Evolutionary conservation across 2,797 vertebrate genomes (phyloP), one percentile per base, ranked within the genome.

Genomic region (Setipinna tenuifilis): DNA sequence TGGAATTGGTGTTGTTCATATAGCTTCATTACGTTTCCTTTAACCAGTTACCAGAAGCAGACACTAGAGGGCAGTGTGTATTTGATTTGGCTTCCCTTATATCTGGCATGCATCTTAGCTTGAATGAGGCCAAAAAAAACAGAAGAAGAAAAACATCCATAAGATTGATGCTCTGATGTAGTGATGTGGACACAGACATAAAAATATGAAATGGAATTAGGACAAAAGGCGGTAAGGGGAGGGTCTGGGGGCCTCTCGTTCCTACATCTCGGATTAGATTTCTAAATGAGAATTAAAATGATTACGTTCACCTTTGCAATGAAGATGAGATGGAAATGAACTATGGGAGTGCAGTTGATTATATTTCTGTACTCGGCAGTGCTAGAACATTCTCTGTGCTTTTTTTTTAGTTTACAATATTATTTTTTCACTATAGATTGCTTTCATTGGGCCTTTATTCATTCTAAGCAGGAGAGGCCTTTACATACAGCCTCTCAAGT

Each of bases 81-180:
- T 41, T 75, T 75, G 68, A 21, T 28, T 75, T 59, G 58, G 58
- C 17, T 59, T 59, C 16, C 28, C 28, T 12, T 2, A 6, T 54
- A 31, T 75, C 68, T 75, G 68, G 41, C 6, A 31, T 75, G 28
- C 68, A 75, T 21, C 35, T 75, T 7, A 19, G 31, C 31, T 31
- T 9, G 16, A 75, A 41, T 41, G 31, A 17, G 16, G 6, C 16
- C 0, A 35, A 7, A 19, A 41, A 41, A 35, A 91, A 88, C 84
- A 61, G 82, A 83, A 82, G 86, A 83, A 87, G 89, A 90, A 90
- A 48, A 19, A 16, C 41, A 21, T 28, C 31, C 35, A 23, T 25
- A 48, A 82, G 44, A 82, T 82, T 82, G 44, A 82, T 48, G 80
- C 21, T n/a, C n/a, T 7, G 21, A 48, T 48, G 50, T 48, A 54